Percentiles rank a stretch among this genome's conserved stretches.
Evolutionary conservation across 2,888 invertebrate genomes (phyloP).

Genomic region (Helicoverpa assulta): DNA sequence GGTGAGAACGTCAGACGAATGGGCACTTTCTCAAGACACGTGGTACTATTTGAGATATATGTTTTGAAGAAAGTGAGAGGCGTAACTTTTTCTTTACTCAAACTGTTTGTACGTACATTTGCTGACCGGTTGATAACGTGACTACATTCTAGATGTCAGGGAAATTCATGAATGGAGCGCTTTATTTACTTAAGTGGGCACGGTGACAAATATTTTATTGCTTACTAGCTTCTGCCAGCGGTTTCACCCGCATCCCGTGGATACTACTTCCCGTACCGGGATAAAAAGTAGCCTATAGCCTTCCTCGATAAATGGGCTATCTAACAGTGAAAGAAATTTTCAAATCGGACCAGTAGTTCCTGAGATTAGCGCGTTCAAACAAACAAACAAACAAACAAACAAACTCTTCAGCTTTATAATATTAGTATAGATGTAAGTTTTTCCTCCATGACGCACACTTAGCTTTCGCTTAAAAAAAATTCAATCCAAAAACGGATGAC

Average conservation of each 20-base stretch:
- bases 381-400: no score
- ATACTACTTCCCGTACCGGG: no score
- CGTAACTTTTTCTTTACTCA: conserved; percentile 84
- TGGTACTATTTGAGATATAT: conserved; percentile 77
- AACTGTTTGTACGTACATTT: conserved; percentile 76
- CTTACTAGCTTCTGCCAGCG: no score
- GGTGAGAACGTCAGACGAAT: conserved; percentile 73
- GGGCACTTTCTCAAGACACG: conserved; percentile 85
- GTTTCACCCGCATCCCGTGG: no score
- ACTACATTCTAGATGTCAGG: conserved; percentile 42
- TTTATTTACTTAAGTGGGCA: conserved; percentile 31
- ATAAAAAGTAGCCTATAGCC: no score
- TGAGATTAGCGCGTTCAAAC: no score
- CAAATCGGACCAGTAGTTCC: no score
- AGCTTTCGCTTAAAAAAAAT: neutral
- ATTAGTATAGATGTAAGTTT: no score
- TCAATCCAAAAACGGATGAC: neutral
- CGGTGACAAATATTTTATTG: conserved; percentile 11
- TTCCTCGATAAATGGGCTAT: no score
- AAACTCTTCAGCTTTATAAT: no score
- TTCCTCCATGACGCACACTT: neutral
- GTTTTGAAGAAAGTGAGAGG: conserved; percentile 87
- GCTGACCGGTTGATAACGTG: conserved; percentile 44
- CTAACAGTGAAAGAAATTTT: no score
- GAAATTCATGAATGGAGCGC: conserved; percentile 54